These are phyloP conservation scores for Caenorhabditis inopinata DNA, from an alignment of 1,140 invertebrate species.

Conservation along the genomic window DNA sequence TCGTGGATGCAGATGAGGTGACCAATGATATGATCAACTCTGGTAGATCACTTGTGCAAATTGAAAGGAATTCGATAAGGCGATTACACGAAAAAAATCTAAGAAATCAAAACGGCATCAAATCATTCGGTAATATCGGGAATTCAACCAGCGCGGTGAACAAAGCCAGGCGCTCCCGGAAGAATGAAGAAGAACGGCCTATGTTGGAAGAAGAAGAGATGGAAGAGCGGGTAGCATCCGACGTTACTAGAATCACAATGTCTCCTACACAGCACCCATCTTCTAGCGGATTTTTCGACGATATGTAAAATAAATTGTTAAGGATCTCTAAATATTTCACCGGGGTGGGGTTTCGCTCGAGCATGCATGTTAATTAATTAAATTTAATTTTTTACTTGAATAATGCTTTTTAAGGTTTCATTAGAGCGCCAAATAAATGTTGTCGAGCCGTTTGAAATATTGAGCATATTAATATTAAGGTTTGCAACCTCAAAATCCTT, in stretches of 20 bases:
- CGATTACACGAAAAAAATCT: not conserved
- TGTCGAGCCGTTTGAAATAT: not conserved
- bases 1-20: constrained; percentile 64
- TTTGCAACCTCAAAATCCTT: too few relatives aligned
- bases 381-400: too few relatives aligned
- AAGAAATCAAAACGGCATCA: not conserved
- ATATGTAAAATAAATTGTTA: not conserved
- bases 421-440: not conserved
- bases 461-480: too few relatives aligned
- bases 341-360: too few relatives aligned
- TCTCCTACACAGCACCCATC: not conserved
- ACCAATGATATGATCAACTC: constrained; percentile 58
- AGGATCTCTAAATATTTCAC: not conserved
- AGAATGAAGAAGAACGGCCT: constrained; percentile 3
- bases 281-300: not conserved
- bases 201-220: constrained; percentile 9
- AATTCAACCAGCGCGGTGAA: not conserved
- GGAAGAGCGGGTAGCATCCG: not conserved
- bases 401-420: not conserved
- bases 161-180: not conserved
- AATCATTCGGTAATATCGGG: not conserved
- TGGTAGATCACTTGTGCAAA: constrained; percentile 40
- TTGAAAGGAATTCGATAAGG: constrained; percentile 42
- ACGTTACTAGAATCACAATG: not conserved
- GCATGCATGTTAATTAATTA: too few relatives aligned